Evolutionary conservation across 2,797 vertebrate genomes (phyloP).

Genomic region (Neomorphus geoffroyi): DNA sequence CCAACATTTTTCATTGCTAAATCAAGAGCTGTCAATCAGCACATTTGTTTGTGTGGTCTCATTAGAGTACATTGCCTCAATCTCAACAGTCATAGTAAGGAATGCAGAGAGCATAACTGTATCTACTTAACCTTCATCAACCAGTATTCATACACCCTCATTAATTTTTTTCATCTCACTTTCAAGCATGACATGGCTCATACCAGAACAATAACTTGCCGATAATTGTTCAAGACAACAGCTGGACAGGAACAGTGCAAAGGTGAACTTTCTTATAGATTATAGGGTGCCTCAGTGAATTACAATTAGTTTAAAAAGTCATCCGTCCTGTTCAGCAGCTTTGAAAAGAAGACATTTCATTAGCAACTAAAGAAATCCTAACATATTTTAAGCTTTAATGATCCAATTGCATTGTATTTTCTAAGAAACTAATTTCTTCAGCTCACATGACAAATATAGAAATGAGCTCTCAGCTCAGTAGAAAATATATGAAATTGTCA

Average conservation of each 20-base stretch:
- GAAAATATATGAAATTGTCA: conserved; percentile 51
- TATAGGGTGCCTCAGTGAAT: conserved; percentile 70
- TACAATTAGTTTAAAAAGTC: conserved; percentile 74
- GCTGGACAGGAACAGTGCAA: conserved; percentile 75
- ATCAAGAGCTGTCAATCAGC: conserved; percentile 70
- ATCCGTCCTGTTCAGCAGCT: conserved; percentile 62
- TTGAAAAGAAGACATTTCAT: conserved; percentile 61
- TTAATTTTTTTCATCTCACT: conserved; percentile 77
- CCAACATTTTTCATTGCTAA: conserved; percentile 55
- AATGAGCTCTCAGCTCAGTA: background rate
- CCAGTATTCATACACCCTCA: conserved; percentile 72
- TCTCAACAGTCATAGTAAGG: conserved; percentile 58
- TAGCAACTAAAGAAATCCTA: conserved; percentile 30
- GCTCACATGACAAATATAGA: conserved; percentile 11
- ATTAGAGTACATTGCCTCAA: conserved; percentile 61
- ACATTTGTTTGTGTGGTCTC: conserved; percentile 68
- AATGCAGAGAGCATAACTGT: conserved; percentile 68
- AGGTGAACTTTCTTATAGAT: conserved; percentile 74
- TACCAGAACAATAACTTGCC: conserved; percentile 71
- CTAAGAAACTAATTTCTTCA: background rate
- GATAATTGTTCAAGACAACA: conserved; percentile 82
- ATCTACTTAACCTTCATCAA: conserved; percentile 79
- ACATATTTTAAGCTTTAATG: conserved; percentile 34
- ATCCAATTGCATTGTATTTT: conserved; percentile 5
- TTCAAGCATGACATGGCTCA: conserved; percentile 74